Evolutionary conservation across 2,113 vertebrate species (phyloP), one percentile per base, ranked within the genome.

Genomic region (Centropus bengalensis): DNA sequence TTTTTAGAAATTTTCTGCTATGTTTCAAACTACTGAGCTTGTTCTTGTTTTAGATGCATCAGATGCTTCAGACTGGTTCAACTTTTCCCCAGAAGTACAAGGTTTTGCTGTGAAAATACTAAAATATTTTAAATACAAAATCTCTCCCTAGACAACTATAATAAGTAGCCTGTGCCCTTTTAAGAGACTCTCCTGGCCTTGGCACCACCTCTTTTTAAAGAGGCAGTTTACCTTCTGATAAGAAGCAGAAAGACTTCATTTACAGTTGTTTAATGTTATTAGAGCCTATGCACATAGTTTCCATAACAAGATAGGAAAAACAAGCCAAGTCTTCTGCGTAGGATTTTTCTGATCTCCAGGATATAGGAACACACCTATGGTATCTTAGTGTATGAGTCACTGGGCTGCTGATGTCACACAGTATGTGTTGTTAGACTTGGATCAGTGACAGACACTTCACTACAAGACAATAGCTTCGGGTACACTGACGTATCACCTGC

Each of bases 371-470:
- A 97, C 95, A 93, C 96, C 95, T 96, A 85, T 66, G 91, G 80
- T 95, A 95, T 95, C 93, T 70, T 58, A 30, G 62, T 28, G 83
- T 36, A 19, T 98, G 96, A 98, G 75, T 98, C 97, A 98, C 2
- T 70, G 30, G 20, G 33, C 64, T 77, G 82, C 85, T 97, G 96
- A 96, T 93, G 82, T 94, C 92, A 97, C 6, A 2, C 49, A 45
- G 49, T 40, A 11, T 67, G 59, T 94, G 83, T 66, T 82, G 24
- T 60, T 89, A 44, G 54, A 64, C 74, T 89, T 23, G 18, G 89
- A 32, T 67, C 79, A 95, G 94, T 6, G 18, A 89, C 71, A 83
- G 70, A 78, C 92, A 63, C 93, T 88, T 97, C 83, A 95, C 87
- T 58, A 73, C 36, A 95, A 86, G 88, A 52, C 94, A 96, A 32